Percentiles rank a stretch among this genome's conserved stretches.
phyloP scores from a whole-genome alignment of 2,113 vertebrate genomes.

The Istiophorus platypterus region DNA sequence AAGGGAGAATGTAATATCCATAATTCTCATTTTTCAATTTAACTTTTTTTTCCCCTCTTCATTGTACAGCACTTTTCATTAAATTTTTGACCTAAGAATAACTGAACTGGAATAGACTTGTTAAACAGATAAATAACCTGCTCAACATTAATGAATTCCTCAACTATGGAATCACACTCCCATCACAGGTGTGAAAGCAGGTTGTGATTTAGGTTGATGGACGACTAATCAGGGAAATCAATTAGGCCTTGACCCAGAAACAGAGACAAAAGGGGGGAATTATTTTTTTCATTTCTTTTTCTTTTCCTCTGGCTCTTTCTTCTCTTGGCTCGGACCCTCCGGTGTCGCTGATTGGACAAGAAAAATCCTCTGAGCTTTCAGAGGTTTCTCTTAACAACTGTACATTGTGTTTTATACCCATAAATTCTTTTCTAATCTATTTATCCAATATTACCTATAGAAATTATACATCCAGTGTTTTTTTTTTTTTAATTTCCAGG shows the following conservation, averaged over 20 bases:
- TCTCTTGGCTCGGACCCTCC: constrained; percentile 63
- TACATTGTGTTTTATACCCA: constrained; percentile 6
- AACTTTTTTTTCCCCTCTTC: not conserved
- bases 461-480: too few species aligned
- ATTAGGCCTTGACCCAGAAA: constrained; percentile 96
- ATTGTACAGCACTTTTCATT: constrained; percentile 35
- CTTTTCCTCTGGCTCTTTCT: constrained; percentile 76
- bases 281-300: constrained; percentile 69
- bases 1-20: constrained; percentile 57
- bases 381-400: constrained; percentile 33
- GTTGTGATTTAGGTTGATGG: constrained; percentile 85
- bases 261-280: constrained; percentile 85
- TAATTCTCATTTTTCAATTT: constrained; percentile 37
- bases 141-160: constrained; percentile 64
- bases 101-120: constrained; percentile 43
- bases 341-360: constrained; percentile 71
- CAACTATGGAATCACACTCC: constrained; percentile 59
- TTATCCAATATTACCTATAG: constrained; percentile 25
- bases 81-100: constrained; percentile 13
- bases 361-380: constrained; percentile 63
- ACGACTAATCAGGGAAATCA: constrained; percentile 90
- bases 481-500: not conserved
- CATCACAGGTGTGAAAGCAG: constrained; percentile 80
- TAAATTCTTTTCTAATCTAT: constrained; percentile 43
- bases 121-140: constrained; percentile 64